Conservation (phyloP, 2,113 vertebrate species). For the Protomyctophum bolini region DNA sequence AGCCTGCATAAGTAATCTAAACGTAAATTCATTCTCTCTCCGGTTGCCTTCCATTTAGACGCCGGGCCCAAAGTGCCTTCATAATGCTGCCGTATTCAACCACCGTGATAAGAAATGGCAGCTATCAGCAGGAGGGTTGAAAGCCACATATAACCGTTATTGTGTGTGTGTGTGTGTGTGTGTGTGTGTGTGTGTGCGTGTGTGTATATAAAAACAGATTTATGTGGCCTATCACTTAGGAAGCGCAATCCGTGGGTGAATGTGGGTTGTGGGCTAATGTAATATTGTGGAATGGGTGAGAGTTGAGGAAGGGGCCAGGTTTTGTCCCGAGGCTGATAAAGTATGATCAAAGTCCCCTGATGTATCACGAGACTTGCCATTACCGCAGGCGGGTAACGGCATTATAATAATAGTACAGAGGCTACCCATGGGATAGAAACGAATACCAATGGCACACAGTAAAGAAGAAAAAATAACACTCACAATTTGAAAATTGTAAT, state of each 20-base stretch:
- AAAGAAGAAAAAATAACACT: too few species aligned
- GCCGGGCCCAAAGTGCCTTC: constrained; percentile 57
- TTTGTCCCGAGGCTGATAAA: constrained; percentile 41
- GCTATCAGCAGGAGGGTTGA: constrained; percentile 64
- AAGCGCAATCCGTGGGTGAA: constrained; percentile 54
- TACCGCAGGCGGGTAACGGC: background rate
- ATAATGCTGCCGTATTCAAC: constrained; percentile 55
- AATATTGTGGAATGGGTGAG: constrained; percentile 44
- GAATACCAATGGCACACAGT: too few species aligned
- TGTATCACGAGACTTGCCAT: background rate
- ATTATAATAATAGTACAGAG: too few species aligned
- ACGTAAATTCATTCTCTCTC: constrained; percentile 35
- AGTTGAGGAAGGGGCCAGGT: constrained; percentile 51
- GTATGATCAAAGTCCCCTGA: constrained; percentile 31
- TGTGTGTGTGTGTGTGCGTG: constrained; percentile 29
- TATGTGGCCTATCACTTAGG: constrained; percentile 64
- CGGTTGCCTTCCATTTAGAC: constrained; percentile 52
- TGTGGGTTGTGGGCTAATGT: constrained; percentile 58
- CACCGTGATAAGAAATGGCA: constrained; percentile 70
- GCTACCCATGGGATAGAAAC: too few species aligned
- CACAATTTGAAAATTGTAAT: too few species aligned
- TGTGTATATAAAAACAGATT: constrained; percentile 48
- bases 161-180: constrained; percentile 44
- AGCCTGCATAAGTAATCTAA: constrained; percentile 60
- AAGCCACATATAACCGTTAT: constrained; percentile 56